Conservation (phyloP, 2,113 vertebrate genomes). For the Elanoides forficatus region DNA sequence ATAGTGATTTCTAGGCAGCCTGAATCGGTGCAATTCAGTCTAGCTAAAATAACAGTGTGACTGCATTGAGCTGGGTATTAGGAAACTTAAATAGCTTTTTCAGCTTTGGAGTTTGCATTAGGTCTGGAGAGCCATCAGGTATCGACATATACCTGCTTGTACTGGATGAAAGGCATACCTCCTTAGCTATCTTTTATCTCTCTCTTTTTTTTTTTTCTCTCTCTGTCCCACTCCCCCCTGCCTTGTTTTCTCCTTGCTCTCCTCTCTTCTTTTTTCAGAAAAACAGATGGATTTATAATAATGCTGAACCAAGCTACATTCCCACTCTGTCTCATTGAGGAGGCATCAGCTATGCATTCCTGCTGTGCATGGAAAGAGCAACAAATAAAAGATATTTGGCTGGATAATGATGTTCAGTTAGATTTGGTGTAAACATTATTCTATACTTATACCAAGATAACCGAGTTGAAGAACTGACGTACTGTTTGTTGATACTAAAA, state of each 20-base stretch:
- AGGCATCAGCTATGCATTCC: neutral
- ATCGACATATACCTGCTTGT: neutral
- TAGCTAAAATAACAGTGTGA: neutral
- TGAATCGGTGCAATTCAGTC: neutral
- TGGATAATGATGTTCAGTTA: neutral
- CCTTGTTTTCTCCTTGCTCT: neutral
- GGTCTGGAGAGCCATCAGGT: neutral
- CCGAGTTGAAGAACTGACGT: neutral
- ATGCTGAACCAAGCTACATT: neutral
- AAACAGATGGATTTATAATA: neutral
- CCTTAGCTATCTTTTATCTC: neutral
- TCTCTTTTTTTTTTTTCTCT: neutral
- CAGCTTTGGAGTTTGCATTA: neutral
- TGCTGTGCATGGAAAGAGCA: neutral
- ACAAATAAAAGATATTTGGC: neutral
- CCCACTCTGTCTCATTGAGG: neutral
- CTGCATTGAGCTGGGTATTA: neutral
- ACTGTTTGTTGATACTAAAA: neutral
- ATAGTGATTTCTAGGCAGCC: neutral
- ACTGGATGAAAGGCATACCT: neutral
- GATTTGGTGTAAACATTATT: neutral
- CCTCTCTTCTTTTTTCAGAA: neutral
- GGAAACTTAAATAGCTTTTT: neutral
- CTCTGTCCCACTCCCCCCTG: rapidly evolving
- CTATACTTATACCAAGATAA: neutral